Evolutionary conservation across 2,797 vertebrate genomes (phyloP).

Genomic region (Sphenodon punctatus): DNA sequence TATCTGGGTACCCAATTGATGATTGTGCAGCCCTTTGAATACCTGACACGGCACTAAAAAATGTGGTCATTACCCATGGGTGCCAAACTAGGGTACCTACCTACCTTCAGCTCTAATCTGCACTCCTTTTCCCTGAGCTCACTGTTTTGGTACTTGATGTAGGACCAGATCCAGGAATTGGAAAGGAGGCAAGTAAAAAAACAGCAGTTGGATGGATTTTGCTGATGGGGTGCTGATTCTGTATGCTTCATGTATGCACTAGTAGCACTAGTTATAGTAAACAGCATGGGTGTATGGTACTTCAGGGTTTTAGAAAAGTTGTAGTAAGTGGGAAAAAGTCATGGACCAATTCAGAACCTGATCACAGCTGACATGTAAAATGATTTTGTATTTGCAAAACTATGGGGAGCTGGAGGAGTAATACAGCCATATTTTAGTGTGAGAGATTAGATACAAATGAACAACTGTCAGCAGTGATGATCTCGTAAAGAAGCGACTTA

Average conservation of each 20-base stretch:
- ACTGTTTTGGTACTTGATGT: too few species aligned
- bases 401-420: neutral
- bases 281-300: neutral
- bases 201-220: too few species aligned
- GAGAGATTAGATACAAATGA: neutral
- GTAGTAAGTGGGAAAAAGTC: neutral
- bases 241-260: too few species aligned
- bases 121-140: too few species aligned
- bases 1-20: too few species aligned
- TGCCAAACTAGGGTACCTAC: too few species aligned
- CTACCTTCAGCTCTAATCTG: too few species aligned
- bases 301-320: constrained; percentile 29
- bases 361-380: neutral
- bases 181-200: too few species aligned
- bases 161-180: too few species aligned
- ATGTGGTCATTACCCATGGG: too few species aligned
- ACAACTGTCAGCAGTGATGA: neutral
- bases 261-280: neutral
- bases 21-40: too few species aligned
- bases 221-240: fast-evolving
- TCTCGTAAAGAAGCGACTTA: neutral
- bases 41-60: too few species aligned
- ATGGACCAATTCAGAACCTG: constrained; percentile 18
- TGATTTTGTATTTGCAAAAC: constrained; percentile 28
- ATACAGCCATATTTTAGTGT: constrained; percentile 11